Conservation (phyloP, 2,888 invertebrate genomes). For the Corythucha ciliata region DNA sequence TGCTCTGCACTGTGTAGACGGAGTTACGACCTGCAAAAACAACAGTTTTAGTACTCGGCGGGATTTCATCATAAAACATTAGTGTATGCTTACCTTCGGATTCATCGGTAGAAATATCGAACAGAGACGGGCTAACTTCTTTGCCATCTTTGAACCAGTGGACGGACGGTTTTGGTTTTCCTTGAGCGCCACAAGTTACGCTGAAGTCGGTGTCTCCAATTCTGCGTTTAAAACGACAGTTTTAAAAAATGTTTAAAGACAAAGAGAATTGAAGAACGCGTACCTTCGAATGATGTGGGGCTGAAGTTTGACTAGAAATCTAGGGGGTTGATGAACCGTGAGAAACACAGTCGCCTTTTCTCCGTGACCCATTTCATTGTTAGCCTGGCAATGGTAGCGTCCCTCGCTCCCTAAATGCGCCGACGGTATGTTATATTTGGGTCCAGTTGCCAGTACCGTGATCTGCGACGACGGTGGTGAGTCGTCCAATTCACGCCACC, state of each 20-base stretch:
- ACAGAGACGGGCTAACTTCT: slow-evolving; percentile 68
- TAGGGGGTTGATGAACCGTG: slow-evolving; percentile 81
- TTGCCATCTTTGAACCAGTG: slow-evolving; percentile 79
- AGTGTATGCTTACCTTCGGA: slow-evolving; percentile 49
- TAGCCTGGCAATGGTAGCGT: slow-evolving; percentile 80
- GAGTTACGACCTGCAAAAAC: slow-evolving; percentile 31
- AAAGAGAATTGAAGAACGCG: slow-evolving; percentile 33
- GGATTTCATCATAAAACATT: neutral
- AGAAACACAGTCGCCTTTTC: slow-evolving; percentile 73
- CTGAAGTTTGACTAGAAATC: slow-evolving; percentile 70
- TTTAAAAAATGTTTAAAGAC: neutral
- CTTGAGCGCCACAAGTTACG: slow-evolving; percentile 75
- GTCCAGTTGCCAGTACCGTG: slow-evolving; percentile 64
- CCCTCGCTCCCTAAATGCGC: slow-evolving; percentile 81
- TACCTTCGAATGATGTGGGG: slow-evolving; percentile 63
- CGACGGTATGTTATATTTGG: slow-evolving; percentile 74
- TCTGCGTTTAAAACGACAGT: slow-evolving; percentile 44
- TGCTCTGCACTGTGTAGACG: slow-evolving; percentile 66
- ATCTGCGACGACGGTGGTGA: slow-evolving; percentile 36
- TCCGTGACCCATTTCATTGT: slow-evolving; percentile 79
- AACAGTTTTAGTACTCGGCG: neutral
- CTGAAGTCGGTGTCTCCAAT: slow-evolving; percentile 70
- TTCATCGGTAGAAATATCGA: slow-evolving; percentile 69
- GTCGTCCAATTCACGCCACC: slow-evolving; percentile 50
- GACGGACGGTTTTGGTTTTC: slow-evolving; percentile 75